Conservation (phyloP, 1,140 invertebrate genomes). For the Bombus confusus region DNA sequence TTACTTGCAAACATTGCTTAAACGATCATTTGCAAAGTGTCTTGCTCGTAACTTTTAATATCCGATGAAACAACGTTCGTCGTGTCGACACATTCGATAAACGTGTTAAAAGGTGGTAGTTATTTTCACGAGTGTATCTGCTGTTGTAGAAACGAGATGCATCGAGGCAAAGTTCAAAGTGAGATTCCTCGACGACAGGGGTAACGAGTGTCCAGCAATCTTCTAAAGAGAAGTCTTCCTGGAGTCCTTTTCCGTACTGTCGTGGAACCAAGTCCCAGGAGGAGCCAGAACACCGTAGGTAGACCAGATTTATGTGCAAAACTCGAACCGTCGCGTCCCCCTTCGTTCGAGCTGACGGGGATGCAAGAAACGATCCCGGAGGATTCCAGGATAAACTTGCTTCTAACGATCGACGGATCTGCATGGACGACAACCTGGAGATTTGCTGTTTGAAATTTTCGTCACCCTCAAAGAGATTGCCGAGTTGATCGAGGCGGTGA, state of each 20-base stretch:
- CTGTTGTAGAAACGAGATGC: background rate
- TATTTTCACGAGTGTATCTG: background rate
- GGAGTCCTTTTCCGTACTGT: conserved; percentile 78
- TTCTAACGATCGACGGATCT: conserved; percentile 75
- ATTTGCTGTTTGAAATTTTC: conserved; percentile 35
- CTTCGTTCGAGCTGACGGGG: conserved; percentile 75
- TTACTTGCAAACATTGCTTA: too few species aligned
- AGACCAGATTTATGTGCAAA: conserved; percentile 83
- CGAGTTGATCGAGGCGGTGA: too few species aligned
- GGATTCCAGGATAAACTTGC: conserved; percentile 80
- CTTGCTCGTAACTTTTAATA: background rate
- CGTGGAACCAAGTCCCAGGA: conserved; percentile 76
- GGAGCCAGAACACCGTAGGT: conserved; percentile 73
- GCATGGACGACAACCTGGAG: conserved; percentile 64
- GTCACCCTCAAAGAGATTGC: background rate
- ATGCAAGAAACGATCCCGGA: conserved; percentile 79
- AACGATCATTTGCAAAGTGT: background rate
- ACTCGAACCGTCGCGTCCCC: conserved; percentile 69
- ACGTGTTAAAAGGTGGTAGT: background rate
- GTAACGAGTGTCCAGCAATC: conserved; percentile 58
- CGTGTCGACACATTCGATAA: too few species aligned
- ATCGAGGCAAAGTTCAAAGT: conserved; percentile 29
- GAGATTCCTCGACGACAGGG: conserved; percentile 73
- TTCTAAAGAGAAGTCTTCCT: conserved; percentile 81
- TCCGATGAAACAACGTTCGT: background rate